Percentiles rank a stretch among this genome's conserved stretches.
Conservation (phyloP, 2,113 vertebrate species). For the Cebus imitator region DNA sequence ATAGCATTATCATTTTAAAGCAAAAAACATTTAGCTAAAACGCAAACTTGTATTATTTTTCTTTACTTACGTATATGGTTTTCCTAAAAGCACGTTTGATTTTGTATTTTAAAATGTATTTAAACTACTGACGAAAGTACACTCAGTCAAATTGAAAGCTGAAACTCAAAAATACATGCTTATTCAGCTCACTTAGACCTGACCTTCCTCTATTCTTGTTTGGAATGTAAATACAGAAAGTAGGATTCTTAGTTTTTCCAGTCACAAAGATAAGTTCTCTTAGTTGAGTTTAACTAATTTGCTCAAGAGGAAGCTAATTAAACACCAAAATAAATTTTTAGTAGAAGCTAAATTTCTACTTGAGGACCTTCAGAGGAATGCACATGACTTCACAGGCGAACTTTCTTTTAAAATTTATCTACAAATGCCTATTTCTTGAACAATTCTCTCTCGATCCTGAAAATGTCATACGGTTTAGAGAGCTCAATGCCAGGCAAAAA, state of each 20-base stretch:
- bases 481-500: background rate
- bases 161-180: background rate
- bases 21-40: background rate
- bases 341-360: background rate
- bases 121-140: background rate
- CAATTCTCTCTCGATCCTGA: background rate
- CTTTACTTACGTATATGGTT: background rate
- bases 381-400: background rate
- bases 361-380: background rate
- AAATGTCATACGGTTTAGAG: background rate
- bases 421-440: background rate
- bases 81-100: background rate
- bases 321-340: background rate
- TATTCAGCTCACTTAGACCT: background rate
- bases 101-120: constrained; percentile 9
- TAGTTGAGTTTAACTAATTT: background rate
- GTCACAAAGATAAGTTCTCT: background rate
- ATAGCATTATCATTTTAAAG: background rate
- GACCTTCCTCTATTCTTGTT: background rate
- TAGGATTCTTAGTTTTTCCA: background rate
- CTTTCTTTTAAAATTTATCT: background rate
- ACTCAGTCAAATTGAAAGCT: background rate
- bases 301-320: constrained; percentile 3
- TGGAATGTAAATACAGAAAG: background rate
- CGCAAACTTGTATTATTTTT: background rate